These are phyloP conservation scores for Monopis laevigella DNA, from an alignment of 2,888 invertebrate species.

Conservation along the genomic window DNA sequence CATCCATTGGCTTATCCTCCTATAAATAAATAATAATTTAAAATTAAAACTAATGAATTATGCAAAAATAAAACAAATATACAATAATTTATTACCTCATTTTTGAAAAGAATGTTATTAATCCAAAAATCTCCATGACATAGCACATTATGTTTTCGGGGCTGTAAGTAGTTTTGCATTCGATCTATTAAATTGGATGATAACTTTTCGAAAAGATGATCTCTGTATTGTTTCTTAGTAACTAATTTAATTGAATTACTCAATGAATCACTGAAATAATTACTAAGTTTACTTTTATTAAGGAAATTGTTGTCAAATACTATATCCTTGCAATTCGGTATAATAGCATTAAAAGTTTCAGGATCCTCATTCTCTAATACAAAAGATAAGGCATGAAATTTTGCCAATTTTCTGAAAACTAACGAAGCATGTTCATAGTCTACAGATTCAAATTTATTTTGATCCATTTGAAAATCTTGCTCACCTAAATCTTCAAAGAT, in stretches of 20 bases:
- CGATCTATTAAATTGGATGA: conserved; percentile 32
- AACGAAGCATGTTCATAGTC: conserved; percentile 29
- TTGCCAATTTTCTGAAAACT: conserved; percentile 40
- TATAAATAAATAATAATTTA: conserved; percentile 25
- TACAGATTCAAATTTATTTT: conserved; percentile 29
- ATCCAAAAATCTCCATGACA: conserved; percentile 57
- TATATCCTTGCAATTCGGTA: conserved; percentile 35
- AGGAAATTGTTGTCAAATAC: conserved; percentile 40
- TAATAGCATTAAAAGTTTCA: conserved; percentile 26
- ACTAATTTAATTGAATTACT: conserved; percentile 38
- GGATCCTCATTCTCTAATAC: conserved; percentile 30
- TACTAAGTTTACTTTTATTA: conserved; percentile 38
- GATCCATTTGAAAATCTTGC: conserved; percentile 35
- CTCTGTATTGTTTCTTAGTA: conserved; percentile 28
- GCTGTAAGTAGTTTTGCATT: conserved; percentile 32
- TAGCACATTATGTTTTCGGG: conserved; percentile 36
- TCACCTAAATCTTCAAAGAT: conserved; percentile 41
- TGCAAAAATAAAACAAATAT: conserved; percentile 1
- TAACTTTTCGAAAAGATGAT: conserved; percentile 27
- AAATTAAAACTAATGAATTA: neutral
- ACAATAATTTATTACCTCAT: conserved; percentile 27
- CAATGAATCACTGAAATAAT: conserved; percentile 44
- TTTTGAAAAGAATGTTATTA: conserved; percentile 41
- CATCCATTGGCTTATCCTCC: conserved; percentile 27
- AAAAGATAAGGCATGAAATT: conserved; percentile 46